Conservation (phyloP, 2,797 vertebrate species). For the Pseudochromis fuscus region DNA sequence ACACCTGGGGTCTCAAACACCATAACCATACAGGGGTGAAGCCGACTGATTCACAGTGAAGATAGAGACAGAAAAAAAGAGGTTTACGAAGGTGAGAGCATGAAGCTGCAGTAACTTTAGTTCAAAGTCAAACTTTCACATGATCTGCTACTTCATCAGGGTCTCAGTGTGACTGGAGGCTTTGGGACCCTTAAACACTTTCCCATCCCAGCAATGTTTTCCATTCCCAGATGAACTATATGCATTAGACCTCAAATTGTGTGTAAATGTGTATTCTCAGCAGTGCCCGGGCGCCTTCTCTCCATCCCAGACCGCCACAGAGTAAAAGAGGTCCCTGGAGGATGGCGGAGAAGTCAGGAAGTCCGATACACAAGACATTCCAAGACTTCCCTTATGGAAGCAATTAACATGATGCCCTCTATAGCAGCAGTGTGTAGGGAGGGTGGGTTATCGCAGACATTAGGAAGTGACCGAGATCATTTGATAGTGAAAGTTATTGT, state of each 20-base stretch:
- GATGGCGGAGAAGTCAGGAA: constrained; percentile 76
- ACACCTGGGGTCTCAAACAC: neutral
- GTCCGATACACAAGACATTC: constrained; percentile 82
- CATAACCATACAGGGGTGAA: neutral
- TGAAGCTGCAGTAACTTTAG: neutral
- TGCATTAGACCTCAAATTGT: constrained; percentile 6
- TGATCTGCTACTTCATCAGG: neutral
- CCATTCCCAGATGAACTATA: constrained; percentile 28
- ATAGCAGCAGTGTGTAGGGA: constrained; percentile 49
- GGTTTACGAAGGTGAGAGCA: too few species aligned
- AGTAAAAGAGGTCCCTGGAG: constrained; percentile 67
- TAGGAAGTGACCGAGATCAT: constrained; percentile 70
- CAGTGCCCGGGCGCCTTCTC: constrained; percentile 51
- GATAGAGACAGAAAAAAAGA: neutral
- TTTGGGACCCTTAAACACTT: constrained; percentile 1
- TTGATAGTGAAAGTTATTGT: constrained; percentile 71
- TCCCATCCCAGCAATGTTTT: constrained; percentile 3
- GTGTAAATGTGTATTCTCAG: constrained; percentile 41
- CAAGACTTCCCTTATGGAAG: constrained; percentile 85
- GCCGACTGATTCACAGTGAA: neutral
- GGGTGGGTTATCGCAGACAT: constrained; percentile 54
- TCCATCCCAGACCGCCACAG: constrained; percentile 52
- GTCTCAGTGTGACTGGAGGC: neutral
- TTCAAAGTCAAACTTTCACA: constrained; percentile 1
- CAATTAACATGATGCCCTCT: constrained; percentile 77